Evolutionary conservation across 2,113 vertebrate species (phyloP), one percentile per base, ranked within the genome.

Genomic region (Fulmarus glacialis): DNA sequence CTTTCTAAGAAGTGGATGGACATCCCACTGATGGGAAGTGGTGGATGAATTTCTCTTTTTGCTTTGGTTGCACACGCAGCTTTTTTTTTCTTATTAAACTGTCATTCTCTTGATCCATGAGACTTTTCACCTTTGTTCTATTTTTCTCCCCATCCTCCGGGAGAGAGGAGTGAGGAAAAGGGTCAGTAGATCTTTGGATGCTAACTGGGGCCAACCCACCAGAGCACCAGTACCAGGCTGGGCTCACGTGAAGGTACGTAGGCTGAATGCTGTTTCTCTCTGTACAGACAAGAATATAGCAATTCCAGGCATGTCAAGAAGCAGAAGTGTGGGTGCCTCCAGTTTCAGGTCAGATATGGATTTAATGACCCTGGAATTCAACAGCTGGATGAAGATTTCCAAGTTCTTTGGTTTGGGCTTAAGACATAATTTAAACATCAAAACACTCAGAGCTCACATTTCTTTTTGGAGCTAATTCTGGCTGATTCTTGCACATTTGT

Each of bases 21-120:
- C 13, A 21, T 45, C 14, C 45, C 4, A 2, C 3, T 58, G 22
- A 19, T 1, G 0, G 24, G 11, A 62, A 82, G 6, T 0, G 0
- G 10, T 71, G 3, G 12, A 34, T 18, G 1, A 59, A 68, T 64
- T 87, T 89, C 4, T 63, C 29, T 15, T 59, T 82, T 74, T 82
- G 8, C 4, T 64, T 84, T 60, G 3, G 8, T 55, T 73, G 5
- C 11, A 80, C 2, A 1, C 20, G 11, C 18, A 73, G 12, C 48
- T 71, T 82, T 79, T 9, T 4, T 79, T 86, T 79, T 56, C 30
- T 26, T 62, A 15, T 52, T 78, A 52, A 42, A 73, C 19, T 52
- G 12, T 36, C 13, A 12, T 45, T 82, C 1, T 71, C 8, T 36
- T 40, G 4, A 23, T 48, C 34, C 22, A 27, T 2, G 0, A 36